These are phyloP conservation scores for Melolontha melolontha DNA, from an alignment of 2,888 invertebrate genomes.

Conservation along the genomic window DNA sequence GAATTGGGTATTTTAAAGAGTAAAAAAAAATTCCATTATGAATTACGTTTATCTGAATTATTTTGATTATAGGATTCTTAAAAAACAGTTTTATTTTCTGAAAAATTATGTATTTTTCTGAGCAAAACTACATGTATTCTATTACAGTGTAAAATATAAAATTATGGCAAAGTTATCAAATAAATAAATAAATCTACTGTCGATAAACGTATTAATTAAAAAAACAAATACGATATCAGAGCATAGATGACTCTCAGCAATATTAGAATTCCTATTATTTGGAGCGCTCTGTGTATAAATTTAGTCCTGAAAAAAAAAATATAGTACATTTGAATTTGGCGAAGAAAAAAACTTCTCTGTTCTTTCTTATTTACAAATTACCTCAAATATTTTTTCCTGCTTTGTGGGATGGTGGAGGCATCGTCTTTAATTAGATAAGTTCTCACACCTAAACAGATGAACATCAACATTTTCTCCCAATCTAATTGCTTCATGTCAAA, in stretches of 20 bases:
- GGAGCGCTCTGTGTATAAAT: background rate
- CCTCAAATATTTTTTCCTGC: slow-evolving; percentile 43
- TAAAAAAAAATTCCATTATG: too few relatives aligned
- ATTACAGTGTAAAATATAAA: background rate
- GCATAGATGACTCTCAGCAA: slow-evolving; percentile 1
- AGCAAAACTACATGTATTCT: too few relatives aligned
- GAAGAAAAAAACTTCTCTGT: too few relatives aligned
- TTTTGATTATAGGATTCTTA: too few relatives aligned
- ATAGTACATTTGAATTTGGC: too few relatives aligned
- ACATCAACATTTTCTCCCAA: slow-evolving; percentile 78
- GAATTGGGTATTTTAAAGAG: too few relatives aligned
- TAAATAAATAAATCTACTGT: slow-evolving; percentile 18
- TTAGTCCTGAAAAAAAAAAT: slow-evolving; percentile 7
- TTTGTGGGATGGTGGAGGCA: slow-evolving; percentile 73
- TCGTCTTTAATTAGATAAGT: slow-evolving; percentile 82
- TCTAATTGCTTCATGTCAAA: slow-evolving; percentile 79
- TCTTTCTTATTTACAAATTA: background rate
- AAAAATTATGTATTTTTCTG: too few relatives aligned
- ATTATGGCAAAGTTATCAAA: slow-evolving; percentile 13
- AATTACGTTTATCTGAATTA: too few relatives aligned
- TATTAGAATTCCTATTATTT: background rate
- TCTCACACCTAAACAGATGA: slow-evolving; percentile 79
- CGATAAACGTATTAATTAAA: background rate
- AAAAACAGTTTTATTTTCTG: too few relatives aligned
- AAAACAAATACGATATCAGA: slow-evolving; percentile 5